phyloP scores from a whole-genome alignment of 1,140 invertebrate genomes.

The Oncopodura yosiiana region DNA sequence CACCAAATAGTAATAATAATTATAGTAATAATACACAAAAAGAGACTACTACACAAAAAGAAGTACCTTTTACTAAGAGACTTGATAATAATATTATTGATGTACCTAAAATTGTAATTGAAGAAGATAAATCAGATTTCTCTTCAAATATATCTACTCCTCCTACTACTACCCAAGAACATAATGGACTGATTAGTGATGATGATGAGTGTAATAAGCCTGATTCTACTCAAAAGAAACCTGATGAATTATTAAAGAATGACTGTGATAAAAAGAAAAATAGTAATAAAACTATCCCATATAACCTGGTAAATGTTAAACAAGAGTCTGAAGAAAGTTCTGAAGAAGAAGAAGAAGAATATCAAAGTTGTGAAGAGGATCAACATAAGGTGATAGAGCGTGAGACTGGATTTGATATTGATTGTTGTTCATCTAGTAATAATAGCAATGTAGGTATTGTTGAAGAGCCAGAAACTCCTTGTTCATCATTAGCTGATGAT shows the following conservation, averaged over 20 bases:
- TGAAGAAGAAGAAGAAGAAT: conserved; percentile 13
- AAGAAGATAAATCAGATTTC: background rate
- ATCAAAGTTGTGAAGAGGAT: conserved; percentile 18
- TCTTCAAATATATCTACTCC: background rate
- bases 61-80: no score
- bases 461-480: conserved; percentile 33
- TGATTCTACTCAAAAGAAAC: conserved; percentile 11
- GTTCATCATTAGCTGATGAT: conserved; percentile 13
- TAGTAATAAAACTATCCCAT: background rate
- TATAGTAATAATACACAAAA: no score
- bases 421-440: no score
- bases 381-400: conserved; percentile 19
- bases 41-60: no score
- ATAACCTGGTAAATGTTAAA: background rate
- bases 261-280: conserved; percentile 20
- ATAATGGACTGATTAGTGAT: conserved; percentile 6
- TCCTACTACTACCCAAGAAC: background rate
- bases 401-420: conserved; percentile 19
- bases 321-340: conserved; percentile 4
- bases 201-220: conserved; percentile 16
- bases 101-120: conserved; percentile 22
- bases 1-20: no score
- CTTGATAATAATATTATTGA: no score
- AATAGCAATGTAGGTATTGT: conserved; percentile 16
- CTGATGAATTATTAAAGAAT: no score